Percentiles rank a stretch among this genome's conserved stretches.
These are phyloP conservation scores for Scaptomyza caliginosa DNA, from an alignment of 2,888 invertebrate species.

Conservation along the genomic window DNA sequence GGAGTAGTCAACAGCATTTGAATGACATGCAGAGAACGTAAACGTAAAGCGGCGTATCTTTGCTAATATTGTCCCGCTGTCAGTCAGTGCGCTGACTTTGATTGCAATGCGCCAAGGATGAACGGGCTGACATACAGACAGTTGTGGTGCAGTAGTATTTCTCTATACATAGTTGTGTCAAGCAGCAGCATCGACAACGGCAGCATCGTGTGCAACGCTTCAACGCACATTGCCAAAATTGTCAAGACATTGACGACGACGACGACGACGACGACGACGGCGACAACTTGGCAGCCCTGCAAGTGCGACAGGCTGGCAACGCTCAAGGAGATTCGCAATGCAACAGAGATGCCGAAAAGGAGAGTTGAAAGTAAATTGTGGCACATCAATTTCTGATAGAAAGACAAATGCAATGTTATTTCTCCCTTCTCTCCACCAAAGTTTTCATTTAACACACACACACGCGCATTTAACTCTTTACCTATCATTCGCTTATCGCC, in stretches of 20 bases:
- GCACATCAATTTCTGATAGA: constrained; percentile 52
- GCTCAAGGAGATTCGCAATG: neutral
- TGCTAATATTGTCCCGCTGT: constrained; percentile 2
- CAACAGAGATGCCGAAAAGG: constrained; percentile 1
- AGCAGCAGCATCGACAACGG: constrained; percentile 5
- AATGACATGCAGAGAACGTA: constrained; percentile 62
- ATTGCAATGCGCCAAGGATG: constrained; percentile 78
- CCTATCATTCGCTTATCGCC: constrained; percentile 28
- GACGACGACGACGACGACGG: constrained; percentile 28
- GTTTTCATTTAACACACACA: neutral
- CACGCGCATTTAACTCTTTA: neutral
- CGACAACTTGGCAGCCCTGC: constrained; percentile 21
- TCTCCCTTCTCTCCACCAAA: neutral
- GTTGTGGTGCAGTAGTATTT: constrained; percentile 7
- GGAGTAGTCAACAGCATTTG: constrained; percentile 74
- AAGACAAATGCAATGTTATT: constrained; percentile 13
- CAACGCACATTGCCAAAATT: constrained; percentile 75
- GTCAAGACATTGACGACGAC: constrained; percentile 54
- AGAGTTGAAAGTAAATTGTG: constrained; percentile 53
- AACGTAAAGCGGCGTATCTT: constrained; percentile 17
- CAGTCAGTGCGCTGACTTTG: constrained; percentile 69
- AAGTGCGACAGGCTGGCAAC: neutral
- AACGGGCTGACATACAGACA: constrained; percentile 13
- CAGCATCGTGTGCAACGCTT: constrained; percentile 49
- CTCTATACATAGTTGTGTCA: constrained; percentile 5